Percentiles rank a stretch among this genome's conserved stretches.
Conservation (phyloP, 1,140 invertebrate species). For the Pogonognathellus flavescens region DNA sequence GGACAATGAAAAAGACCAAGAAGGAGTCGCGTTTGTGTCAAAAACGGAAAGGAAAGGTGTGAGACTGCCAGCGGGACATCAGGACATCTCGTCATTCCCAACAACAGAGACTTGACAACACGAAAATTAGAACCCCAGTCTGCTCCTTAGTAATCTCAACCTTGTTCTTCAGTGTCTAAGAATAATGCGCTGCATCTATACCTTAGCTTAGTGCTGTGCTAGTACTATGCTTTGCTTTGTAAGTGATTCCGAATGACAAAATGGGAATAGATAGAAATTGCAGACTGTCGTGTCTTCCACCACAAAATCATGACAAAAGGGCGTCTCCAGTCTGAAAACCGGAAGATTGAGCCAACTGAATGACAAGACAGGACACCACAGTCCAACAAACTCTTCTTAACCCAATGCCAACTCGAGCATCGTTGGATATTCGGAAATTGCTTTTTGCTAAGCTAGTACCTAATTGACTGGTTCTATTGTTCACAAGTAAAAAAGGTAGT, state of each 20-base stretch:
- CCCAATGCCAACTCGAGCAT: not conserved
- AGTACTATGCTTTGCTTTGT: not conserved
- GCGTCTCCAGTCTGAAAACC: conserved; percentile 20
- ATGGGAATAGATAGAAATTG: conserved; percentile 23
- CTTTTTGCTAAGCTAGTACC: not conserved
- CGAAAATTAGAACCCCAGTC: conserved; percentile 29
- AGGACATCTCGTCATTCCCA: conserved; percentile 6
- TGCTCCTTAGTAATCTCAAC: conserved; percentile 3
- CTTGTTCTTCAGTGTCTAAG: not conserved
- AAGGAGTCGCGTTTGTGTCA: not conserved
- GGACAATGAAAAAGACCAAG: not conserved
- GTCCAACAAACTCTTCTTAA: conserved; percentile 28
- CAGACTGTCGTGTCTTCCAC: conserved; percentile 23
- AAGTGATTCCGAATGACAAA: conserved; percentile 27
- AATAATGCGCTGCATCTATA: too few species aligned
- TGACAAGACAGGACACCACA: conserved; percentile 10
- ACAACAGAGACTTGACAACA: conserved; percentile 39
- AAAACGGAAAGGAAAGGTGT: conserved; percentile 41
- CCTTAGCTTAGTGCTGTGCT: too few species aligned
- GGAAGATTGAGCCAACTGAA: conserved; percentile 27
- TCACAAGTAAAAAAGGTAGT: too few species aligned
- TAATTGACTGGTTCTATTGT: not conserved
- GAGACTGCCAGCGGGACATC: conserved; percentile 19
- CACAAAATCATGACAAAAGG: conserved; percentile 45
- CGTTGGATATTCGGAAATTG: conserved; percentile 26